Evolutionary conservation across 2,797 vertebrate species (phyloP), one percentile per base, ranked within the genome.

Genomic region (Oreortyx pictus): DNA sequence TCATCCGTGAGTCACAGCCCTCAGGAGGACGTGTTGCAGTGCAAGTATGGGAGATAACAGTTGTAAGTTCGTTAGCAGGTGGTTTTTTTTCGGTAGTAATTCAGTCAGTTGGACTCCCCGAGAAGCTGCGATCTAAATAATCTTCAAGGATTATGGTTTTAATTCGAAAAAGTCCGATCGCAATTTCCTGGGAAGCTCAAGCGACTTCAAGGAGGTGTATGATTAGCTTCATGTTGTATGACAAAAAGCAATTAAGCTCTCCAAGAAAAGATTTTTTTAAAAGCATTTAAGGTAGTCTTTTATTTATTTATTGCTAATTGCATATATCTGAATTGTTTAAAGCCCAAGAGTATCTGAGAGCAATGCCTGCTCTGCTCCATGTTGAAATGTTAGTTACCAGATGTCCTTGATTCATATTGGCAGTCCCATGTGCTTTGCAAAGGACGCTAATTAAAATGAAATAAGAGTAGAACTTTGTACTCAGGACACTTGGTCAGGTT

Each of bases 401-500:
- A 81, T 94, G 95, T 90, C 92, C 88, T 90, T 89, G 90, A 94
- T 95, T 93, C 79, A 94, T 94, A 92, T 87, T 90, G 90, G 86
- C 93, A 94, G 89, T 88, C 93, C 87, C 89, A 9, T 92, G 94
- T 91, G 92, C 93, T 96, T 94, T 84, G 93, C 78, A 83, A 88
- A 94, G 92, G 93, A 94, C 92, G 71, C 86, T 96, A 95, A 95
- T 95, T 93, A 85, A 96, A 94, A 94, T 84, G 82, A 95, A 96
- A 91, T 72, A 19, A 19, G 64, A 94, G 78, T 86, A 72, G 57
- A 90, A 82, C 88, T 95, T 92, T 74, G 54, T 80, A 15, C 59
- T 92, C 47, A 11, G 96, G 96, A 97, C 80, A 62, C 82, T 93
- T 93, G n/a, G 92, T 89, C 94, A 93, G 96, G 81, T 88, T 90